A percentile compares a stretch with the other conserved stretches of the same genome.
These are phyloP conservation scores for Prolemur simus DNA, from an alignment of 2,113 vertebrate species.

Conservation along the genomic window DNA sequence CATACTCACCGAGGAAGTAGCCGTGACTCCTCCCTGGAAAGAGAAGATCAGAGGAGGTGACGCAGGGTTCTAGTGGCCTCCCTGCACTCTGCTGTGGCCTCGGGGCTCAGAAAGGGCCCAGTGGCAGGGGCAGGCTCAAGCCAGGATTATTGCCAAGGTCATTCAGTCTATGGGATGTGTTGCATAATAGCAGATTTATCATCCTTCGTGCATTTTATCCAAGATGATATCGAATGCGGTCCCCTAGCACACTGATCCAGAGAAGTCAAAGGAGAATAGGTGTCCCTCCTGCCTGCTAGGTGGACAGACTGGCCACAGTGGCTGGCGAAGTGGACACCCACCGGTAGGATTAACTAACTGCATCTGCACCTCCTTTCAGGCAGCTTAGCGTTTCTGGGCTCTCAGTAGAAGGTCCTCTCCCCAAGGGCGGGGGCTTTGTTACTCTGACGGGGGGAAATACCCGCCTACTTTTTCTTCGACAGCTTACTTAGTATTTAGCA, in stretches of 20 bases:
- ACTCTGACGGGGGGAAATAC: not conserved
- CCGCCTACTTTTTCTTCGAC: not conserved
- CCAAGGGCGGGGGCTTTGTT: not conserved
- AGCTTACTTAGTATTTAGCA: not conserved
- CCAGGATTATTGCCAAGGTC: not conserved
- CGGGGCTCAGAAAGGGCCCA: not conserved
- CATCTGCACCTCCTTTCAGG: not conserved
- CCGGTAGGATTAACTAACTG: fast-evolving
- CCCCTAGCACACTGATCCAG: not conserved
- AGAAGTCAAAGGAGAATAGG: not conserved
- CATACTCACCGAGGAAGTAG: constrained; percentile 70
- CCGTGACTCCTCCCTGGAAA: constrained; percentile 23
- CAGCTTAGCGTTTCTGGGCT: no score
- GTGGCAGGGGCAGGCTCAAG: not conserved
- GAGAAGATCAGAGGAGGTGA: constrained; percentile 32
- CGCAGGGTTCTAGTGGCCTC: not conserved
- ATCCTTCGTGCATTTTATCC: not conserved
- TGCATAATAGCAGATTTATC: not conserved
- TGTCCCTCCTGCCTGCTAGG: not conserved
- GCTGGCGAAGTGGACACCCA: no score
- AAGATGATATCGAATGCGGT: not conserved
- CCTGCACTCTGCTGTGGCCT: not conserved
- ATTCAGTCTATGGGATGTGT: not conserved
- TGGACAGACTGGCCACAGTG: not conserved
- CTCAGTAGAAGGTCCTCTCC: not conserved